Base-by-base conservation (phyloP, 2,113 vertebrate genomes). In the Chitala chitala region DNA sequence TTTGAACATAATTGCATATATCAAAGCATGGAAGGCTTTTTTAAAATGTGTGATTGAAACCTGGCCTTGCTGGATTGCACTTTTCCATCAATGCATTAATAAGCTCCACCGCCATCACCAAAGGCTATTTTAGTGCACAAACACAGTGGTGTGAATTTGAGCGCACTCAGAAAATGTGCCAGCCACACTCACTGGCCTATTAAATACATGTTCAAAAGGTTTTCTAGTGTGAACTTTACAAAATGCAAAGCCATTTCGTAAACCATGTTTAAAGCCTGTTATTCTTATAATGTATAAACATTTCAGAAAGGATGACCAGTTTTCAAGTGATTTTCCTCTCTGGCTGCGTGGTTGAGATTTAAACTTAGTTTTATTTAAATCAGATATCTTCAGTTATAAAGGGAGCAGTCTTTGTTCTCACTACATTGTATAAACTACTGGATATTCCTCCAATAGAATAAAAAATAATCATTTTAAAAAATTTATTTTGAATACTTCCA, bases 211-310 rank as follows among this genome's bases (percentile, higher is more conserved):
- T 58, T 58, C 40, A 36, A 55, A 40, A 71, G 33, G 66, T 69
- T 29, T 55, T 44, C 17, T 42, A 56, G 58, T 46, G 53, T 42
- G 26, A 44, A 6, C 70, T 56, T 58, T n/a, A 64, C n/a, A 13
- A 51, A 51, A 51, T 48, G n/a, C n/a, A n/a, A n/a, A n/a, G n/a
- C n/a, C n/a, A n/a, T n/a, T n/a, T n/a, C n/a, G n/a, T n/a, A n/a
- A n/a, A n/a, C n/a, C 15, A 40, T 54, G 68, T 70, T 70, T 50
- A 53, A 50, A 55, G 36, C 61, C 15, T 20, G 38, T 8, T 44
- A 20, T 48, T n/a, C n/a, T n/a, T 46, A 17, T 31, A 12, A 72
- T 22, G 38, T 48, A 72, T 59, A 72, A 46, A 72, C 40, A 31
- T 20, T n/a, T 29, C 24, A 5, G 31, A 44, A 59, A 58, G n/a